Evolutionary conservation across 2,888 invertebrate genomes (phyloP).

Genomic region (Lathronympha strigana): DNA sequence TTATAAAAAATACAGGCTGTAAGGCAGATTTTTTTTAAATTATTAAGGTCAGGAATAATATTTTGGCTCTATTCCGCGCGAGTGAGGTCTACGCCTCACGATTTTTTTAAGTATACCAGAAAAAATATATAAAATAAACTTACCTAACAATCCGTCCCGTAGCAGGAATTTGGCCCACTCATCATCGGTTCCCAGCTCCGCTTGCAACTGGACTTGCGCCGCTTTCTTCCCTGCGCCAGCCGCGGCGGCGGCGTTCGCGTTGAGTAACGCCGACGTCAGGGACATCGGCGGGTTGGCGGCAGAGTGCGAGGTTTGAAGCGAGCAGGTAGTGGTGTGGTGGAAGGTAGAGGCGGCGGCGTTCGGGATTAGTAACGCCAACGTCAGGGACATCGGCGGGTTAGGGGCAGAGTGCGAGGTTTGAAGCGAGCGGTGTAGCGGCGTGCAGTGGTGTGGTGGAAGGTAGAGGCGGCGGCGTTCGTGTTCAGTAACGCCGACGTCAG

Average conservation of each 20-base stretch:
- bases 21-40: too few species aligned
- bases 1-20: too few species aligned
- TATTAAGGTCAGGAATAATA: too few species aligned
- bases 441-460: slow-evolving; percentile 32
- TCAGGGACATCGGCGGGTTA: slow-evolving; percentile 17
- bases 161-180: slow-evolving; percentile 92
- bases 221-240: slow-evolving; percentile 88
- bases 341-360: neutral
- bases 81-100: too few species aligned
- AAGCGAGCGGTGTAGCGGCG: slow-evolving; percentile 5
- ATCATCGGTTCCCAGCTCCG: slow-evolving; percentile 92
- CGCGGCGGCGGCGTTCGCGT: slow-evolving; percentile 58
- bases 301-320: too few species aligned
- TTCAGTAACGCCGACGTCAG: neutral
- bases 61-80: too few species aligned
- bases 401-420: neutral
- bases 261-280: slow-evolving; percentile 16
- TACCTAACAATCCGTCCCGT: slow-evolving; percentile 90
- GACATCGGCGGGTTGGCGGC: slow-evolving; percentile 24
- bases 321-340: neutral
- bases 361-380: slow-evolving; percentile 44
- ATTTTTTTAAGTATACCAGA: too few species aligned
- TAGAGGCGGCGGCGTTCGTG: neutral
- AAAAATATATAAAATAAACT: too few species aligned
- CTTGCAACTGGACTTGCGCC: slow-evolving; percentile 89